These are phyloP conservation scores for Crotalus tigris DNA, from an alignment of 2,113 vertebrate species.

Conservation along the genomic window DNA sequence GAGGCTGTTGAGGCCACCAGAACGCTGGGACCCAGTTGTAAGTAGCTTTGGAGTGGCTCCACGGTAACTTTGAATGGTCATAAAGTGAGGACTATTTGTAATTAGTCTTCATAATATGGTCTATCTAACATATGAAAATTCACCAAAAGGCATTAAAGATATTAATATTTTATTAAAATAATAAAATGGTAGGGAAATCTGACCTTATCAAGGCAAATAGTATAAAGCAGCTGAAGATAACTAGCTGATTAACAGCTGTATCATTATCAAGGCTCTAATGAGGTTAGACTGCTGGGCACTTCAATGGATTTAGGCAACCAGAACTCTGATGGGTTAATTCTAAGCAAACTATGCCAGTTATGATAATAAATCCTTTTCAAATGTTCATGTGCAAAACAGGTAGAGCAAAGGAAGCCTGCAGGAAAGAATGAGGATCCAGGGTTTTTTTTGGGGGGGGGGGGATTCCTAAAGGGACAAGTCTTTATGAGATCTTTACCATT, in stretches of 20 bases:
- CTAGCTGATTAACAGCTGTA: neutral
- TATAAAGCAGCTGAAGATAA: neutral
- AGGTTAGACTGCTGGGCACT: neutral
- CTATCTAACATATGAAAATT: neutral
- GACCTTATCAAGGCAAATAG: neutral
- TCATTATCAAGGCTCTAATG: neutral
- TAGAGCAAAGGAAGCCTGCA: neutral
- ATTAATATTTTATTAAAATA: neutral
- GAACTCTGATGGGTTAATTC: neutral
- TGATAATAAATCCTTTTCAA: neutral
- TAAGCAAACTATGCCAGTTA: neutral
- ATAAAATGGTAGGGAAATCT: neutral
- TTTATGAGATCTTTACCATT: neutral
- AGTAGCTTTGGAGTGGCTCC: too few species aligned
- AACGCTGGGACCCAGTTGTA: too few species aligned
- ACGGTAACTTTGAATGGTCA: too few species aligned
- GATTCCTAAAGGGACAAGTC: neutral
- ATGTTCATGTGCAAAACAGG: neutral
- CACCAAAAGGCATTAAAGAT: neutral
- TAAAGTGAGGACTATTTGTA: neutral
- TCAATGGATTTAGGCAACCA: neutral
- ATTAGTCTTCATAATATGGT: neutral
- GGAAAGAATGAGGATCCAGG: neutral
- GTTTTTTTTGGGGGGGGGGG: too few species aligned
- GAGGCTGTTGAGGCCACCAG: too few species aligned